A percentile compares a stretch with the other conserved stretches of the same genome.
Conservation (phyloP, 2,113 vertebrate species). For the Echinops telfairi region DNA sequence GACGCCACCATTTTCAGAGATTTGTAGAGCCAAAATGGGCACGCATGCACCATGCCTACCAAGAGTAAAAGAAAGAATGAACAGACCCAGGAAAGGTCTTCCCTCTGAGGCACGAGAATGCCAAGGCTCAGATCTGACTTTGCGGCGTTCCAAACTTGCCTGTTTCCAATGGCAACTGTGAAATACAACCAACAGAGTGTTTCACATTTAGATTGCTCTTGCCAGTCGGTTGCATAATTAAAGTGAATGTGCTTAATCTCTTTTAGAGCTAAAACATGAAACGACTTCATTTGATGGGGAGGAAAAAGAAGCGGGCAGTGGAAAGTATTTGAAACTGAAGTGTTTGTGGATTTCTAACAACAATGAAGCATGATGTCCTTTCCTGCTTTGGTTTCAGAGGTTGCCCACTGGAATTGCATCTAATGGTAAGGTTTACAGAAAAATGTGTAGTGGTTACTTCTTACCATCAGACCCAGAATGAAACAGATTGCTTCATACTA, state of each 20-base stretch:
- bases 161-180: conserved; percentile 87
- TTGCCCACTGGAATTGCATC: conserved; percentile 15
- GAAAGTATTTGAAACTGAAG: conserved; percentile 64
- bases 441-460: conserved; percentile 47
- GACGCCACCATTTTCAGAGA: background rate
- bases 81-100: conserved; percentile 68
- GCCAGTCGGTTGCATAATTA: conserved; percentile 73
- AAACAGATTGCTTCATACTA: conserved; percentile 21
- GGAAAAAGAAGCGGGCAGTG: background rate
- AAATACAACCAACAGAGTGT: conserved; percentile 70
- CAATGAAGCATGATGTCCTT: conserved; percentile 43
- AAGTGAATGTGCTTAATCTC: conserved; percentile 70
- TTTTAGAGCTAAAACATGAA: conserved; percentile 70
- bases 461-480: conserved; percentile 52
- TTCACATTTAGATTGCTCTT: conserved; percentile 72
- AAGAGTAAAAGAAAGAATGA: conserved; percentile 62
- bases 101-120: conserved; percentile 55
- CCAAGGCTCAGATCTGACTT: conserved; percentile 42
- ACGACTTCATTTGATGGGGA: conserved; percentile 68
- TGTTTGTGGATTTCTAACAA: conserved; percentile 63
- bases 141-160: conserved; percentile 75
- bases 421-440: conserved; percentile 47
- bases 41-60: conserved; percentile 57
- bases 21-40: conserved; percentile 39
- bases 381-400: conserved; percentile 61